Base-by-base conservation (phyloP, 1,140 invertebrate genomes). In the Dermatophagoides farinae region DNA sequence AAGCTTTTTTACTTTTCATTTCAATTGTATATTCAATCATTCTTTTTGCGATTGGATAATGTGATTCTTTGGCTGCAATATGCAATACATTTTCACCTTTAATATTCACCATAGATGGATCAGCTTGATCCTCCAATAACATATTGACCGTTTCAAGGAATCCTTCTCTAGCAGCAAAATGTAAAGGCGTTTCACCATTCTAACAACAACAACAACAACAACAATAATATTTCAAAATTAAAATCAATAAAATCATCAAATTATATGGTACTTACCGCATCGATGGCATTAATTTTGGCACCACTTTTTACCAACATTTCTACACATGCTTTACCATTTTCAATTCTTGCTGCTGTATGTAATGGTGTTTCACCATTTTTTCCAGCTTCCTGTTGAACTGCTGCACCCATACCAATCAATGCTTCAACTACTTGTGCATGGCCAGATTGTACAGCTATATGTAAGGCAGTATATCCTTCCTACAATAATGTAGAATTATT, bases 381-480 rank as follows among this genome's bases (percentile, higher is more conserved):
- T 67, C 76, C 76, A 72, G 82, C 93, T 71, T 88, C 81, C 1
- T 97, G 82, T 72, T 97, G 89, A 5, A 98, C 90, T 71, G 95
- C 85, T 5, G 95, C 93, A 37, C 95, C 93, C 70, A 86, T 92
- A 6, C 95, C 95, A 1, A 98, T 75, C 25, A 98, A 74, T 0
- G 89, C 92, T 75, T 98, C 93, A 16, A 98, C 93, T 6, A 97
- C 91, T 25, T 85, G 80, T 11, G 92, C 89, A 70, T 96, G 93
- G 60, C 86, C 86, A 41, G 85, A 87, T 73, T 97, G 87, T 4
- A 97, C 92, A n/a, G 92, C 93, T 66, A 97, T 88, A 69, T 98
- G 95, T 0, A 99, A 75, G n/a, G 95, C 90, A 22, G 95, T 97
- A 71, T 91, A 95, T 69, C 95, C 92, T 69, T 97, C 91, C 85